Evolutionary conservation across 1,140 invertebrate genomes (phyloP).

Genomic region (Calephelis virginiensis): DNA sequence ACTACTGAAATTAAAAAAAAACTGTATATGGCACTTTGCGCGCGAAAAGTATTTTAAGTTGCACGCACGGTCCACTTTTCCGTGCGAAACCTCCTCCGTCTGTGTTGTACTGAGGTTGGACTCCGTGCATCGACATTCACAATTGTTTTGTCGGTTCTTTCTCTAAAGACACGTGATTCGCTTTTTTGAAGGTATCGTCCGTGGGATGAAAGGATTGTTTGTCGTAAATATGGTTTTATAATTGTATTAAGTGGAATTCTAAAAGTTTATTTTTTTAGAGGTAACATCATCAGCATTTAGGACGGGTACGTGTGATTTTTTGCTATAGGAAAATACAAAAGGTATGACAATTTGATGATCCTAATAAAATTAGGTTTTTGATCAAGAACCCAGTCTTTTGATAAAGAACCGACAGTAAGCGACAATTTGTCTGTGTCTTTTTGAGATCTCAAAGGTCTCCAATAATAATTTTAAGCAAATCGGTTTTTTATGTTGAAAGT

Average conservation of each 20-base stretch:
- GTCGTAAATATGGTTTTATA: conserved; percentile 13
- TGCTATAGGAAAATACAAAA: no score
- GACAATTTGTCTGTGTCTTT: no score
- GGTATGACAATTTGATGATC: no score
- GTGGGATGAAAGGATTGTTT: conserved; percentile 33
- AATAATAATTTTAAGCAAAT: no score
- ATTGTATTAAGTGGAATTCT: not conserved
- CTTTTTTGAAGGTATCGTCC: conserved; percentile 61
- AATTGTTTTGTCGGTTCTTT: conserved; percentile 49
- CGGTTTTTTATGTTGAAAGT: no score
- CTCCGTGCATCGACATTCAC: conserved; percentile 43
- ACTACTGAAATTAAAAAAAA: not conserved
- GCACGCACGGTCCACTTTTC: not conserved
- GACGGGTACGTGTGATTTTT: no score
- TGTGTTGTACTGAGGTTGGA: conserved; percentile 27
- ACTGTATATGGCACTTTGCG: not conserved
- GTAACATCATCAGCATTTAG: no score
- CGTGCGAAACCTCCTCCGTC: conserved; percentile 33
- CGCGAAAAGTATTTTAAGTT: conserved; percentile 2
- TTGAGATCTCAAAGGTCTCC: no score
- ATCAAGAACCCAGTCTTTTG: no score
- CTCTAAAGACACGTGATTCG: conserved; percentile 63
- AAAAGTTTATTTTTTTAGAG: not conserved
- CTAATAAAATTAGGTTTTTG: no score
- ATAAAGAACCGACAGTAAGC: no score